phyloP scores from a whole-genome alignment of 2,113 vertebrate species.

The Panthera tigris region DNA sequence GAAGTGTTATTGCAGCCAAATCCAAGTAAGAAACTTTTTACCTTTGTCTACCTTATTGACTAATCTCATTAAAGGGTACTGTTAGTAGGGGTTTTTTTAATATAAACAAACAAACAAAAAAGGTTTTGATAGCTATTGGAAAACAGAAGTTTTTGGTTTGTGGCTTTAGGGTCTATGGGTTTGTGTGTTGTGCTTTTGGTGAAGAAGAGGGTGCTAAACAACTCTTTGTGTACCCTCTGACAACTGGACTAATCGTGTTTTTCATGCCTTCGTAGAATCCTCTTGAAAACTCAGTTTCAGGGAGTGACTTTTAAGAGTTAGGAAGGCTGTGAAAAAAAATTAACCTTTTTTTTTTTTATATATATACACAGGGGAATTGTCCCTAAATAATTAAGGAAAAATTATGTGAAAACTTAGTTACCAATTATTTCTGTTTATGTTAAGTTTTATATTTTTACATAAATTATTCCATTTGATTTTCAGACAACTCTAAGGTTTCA shows the following conservation, averaged over 20 bases:
- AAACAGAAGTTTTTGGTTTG: background rate
- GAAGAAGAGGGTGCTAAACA: conserved; percentile 12
- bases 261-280: background rate
- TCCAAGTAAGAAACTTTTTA: conserved; percentile 91
- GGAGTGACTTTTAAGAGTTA: conserved; percentile 10
- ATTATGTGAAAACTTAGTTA: conserved; percentile 26
- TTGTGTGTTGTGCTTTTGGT: background rate
- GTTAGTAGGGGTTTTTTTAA: background rate
- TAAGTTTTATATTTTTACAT: conserved; percentile 24
- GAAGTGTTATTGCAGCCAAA: conserved; percentile 98
- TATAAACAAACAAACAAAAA: background rate
- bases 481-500: background rate
- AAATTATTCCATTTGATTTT: conserved; percentile 46
- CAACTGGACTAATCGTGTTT: background rate
- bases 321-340: background rate
- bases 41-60: conserved; percentile 18
- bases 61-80: background rate
- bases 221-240: background rate
- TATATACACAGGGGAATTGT: background rate
- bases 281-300: conserved; percentile 28
- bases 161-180: background rate
- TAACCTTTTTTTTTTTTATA: background rate
- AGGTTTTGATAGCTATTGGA: background rate
- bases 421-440: background rate
- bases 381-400: conserved; percentile 26